Conservation (phyloP, 2,797 vertebrate genomes). For the Anolis apletophallus region DNA sequence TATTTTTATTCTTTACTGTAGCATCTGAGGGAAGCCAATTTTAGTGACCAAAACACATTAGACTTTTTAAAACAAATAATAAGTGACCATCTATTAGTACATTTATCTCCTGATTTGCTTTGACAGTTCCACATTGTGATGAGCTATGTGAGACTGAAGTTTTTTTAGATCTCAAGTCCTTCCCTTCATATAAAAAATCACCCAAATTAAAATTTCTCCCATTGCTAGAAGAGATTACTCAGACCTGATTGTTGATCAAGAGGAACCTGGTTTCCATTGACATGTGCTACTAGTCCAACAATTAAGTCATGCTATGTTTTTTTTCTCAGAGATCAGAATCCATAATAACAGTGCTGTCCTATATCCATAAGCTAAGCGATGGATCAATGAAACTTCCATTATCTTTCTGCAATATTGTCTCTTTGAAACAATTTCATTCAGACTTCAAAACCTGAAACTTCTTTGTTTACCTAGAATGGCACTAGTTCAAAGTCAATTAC, state of each 20-base stretch:
- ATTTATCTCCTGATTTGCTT: too few relatives aligned
- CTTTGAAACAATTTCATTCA: not conserved
- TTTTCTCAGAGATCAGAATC: not conserved
- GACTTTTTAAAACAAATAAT: too few relatives aligned
- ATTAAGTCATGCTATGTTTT: not conserved
- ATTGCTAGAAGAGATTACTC: not conserved
- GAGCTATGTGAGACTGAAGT: too few relatives aligned
- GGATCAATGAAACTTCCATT: constrained; percentile 1
- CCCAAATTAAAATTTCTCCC: not conserved
- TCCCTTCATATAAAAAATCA: not conserved
- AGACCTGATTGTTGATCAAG: too few relatives aligned
- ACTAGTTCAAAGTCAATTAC: constrained; percentile 9
- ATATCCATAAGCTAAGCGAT: not conserved
- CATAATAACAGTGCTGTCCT: not conserved
- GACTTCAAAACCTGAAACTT: not conserved
- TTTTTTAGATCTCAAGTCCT: not conserved
- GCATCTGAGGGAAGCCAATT: too few relatives aligned
- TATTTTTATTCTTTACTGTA: too few relatives aligned
- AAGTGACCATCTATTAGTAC: too few relatives aligned
- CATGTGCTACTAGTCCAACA: not conserved
- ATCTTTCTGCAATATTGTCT: constrained; percentile 15
- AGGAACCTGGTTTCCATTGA: not conserved
- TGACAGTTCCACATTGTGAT: too few relatives aligned
- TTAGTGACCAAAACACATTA: too few relatives aligned
- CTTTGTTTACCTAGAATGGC: not conserved